Conservation (phyloP, 2,113 vertebrate species). For the Anarrhichthys ocellatus region DNA sequence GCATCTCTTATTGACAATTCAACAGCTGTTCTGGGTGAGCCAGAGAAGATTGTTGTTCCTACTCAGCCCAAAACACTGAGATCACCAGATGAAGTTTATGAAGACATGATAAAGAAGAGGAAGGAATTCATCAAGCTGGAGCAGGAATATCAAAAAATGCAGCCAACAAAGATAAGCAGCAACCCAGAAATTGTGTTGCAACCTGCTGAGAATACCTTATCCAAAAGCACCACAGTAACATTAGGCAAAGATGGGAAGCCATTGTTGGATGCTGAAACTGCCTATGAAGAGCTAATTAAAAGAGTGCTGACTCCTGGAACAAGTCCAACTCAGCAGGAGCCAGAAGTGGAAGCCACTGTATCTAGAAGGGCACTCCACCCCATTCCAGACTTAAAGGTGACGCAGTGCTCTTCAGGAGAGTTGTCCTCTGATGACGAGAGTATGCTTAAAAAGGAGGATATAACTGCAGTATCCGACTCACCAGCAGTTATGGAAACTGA, state of each 20-base stretch:
- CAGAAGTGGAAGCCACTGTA: constrained; percentile 74
- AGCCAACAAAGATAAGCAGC: constrained; percentile 82
- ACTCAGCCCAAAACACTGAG: constrained; percentile 85
- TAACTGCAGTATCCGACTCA: constrained; percentile 77
- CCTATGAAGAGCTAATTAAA: constrained; percentile 95
- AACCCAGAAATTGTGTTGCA: constrained; percentile 90
- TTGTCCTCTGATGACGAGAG: constrained; percentile 91
- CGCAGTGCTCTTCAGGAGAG: constrained; percentile 96
- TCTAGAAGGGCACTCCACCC: constrained; percentile 86
- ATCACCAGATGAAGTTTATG: constrained; percentile 90
- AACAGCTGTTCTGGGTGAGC: constrained; percentile 80
- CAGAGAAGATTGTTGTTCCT: constrained; percentile 83
- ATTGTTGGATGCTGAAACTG: constrained; percentile 91
- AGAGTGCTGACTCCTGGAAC: constrained; percentile 88
- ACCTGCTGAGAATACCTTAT: constrained; percentile 85
- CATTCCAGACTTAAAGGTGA: constrained; percentile 97
- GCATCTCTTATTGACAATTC: constrained; percentile 91
- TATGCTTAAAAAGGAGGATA: constrained; percentile 78
- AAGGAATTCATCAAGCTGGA: constrained; percentile 86
- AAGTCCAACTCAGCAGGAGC: constrained; percentile 86
- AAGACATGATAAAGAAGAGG: constrained; percentile 90
- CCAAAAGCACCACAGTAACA: constrained; percentile 81
- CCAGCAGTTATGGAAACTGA: constrained; percentile 55
- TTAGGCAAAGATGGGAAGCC: constrained; percentile 88
- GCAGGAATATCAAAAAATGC: constrained; percentile 86